These are phyloP conservation scores for Saguinus midas DNA, from an alignment of 2,113 vertebrate species.

Conservation along the genomic window DNA sequence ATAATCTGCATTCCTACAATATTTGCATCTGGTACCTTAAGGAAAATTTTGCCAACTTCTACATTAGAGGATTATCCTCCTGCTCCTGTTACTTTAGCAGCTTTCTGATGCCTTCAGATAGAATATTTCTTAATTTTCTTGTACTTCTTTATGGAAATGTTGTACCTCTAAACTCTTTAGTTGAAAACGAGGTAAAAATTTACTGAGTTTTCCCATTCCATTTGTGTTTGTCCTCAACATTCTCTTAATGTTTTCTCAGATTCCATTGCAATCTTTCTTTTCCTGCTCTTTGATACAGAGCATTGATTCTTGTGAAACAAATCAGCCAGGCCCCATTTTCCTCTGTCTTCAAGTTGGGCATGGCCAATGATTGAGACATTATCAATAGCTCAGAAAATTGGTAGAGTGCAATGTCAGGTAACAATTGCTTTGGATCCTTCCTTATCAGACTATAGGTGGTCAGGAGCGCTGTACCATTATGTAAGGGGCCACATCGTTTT, in stretches of 20 bases:
- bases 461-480: background rate
- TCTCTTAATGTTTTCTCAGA: background rate
- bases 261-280: background rate
- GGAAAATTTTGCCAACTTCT: background rate
- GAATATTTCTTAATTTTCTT: background rate
- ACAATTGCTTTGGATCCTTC: background rate
- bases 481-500: background rate
- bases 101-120: background rate
- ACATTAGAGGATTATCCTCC: background rate
- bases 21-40: background rate
- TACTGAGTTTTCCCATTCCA: background rate
- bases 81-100: background rate
- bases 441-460: background rate
- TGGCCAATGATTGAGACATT: background rate
- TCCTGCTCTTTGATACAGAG: background rate
- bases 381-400: background rate
- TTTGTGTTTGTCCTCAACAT: background rate
- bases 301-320: background rate
- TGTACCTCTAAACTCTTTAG: background rate
- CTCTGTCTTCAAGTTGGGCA: background rate
- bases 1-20: background rate
- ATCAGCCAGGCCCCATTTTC: background rate
- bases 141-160: background rate
- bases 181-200: background rate
- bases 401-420: background rate